Base-by-base conservation (phyloP, 2,888 invertebrate species). In the Tipula unca region DNA sequence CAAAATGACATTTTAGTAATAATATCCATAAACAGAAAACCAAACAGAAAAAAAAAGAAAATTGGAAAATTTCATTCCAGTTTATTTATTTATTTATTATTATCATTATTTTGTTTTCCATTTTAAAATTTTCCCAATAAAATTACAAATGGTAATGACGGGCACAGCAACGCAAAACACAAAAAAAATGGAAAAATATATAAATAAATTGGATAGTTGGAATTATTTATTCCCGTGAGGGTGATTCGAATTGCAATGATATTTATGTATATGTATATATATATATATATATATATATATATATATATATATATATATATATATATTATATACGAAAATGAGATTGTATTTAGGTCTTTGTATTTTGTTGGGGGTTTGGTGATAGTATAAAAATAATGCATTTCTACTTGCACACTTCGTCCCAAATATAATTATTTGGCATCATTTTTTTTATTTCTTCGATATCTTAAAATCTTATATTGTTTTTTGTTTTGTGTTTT, bases 141-240 rank as follows among this genome's bases (percentile, higher is more conserved):
- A 69, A 69, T 69, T 69, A 69, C 25, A 69, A 69, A 69, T 69
- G 69, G 69, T 69, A 69, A 69, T 69, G 69, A 69, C 69, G 69
- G 48, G 69, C 69, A 69, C 69, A 69, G 48, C 48, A 54, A 54
- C 69, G 25, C n/a, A 48, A 48, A 48, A n/a, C n/a, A n/a, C 69
- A 69, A 48, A 48, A 48, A 48, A n/a, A 48, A n/a, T 39, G 39
- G 4, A 39, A 39, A 3, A 25, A 25, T 69, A 25, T 54, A 54
- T 69, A 69, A 69, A 69, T 69, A 69, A 69, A 69, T 69, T 69
- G 69, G 69, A 69, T 69, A 69, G 69, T 69, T 69, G 69, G 25
- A 69, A 69, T 69, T 69, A 25, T 69, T 69, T 69, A 69, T 69
- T 69, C 69, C 69, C 69, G 20, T 20, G 69, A 25, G 69, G 69